Evolutionary conservation across 2,888 invertebrate species (phyloP), one percentile per base, ranked within the genome.

Genomic region (Blera fallax): DNA sequence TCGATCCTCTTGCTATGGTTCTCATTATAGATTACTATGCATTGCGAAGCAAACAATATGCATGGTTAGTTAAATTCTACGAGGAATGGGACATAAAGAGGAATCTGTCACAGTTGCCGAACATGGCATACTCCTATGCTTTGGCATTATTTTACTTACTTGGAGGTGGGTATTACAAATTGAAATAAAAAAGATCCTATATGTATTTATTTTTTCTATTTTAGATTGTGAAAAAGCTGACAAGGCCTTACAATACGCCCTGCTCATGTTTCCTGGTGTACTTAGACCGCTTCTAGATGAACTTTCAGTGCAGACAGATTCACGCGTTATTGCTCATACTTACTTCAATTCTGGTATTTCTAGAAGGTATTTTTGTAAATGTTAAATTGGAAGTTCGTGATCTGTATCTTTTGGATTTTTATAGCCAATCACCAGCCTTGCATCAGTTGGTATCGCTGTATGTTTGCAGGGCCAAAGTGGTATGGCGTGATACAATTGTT

Each of bases 11-110:
- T 72, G 96, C 95, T n/a, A 94, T 95, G 50, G 93, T 96, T 78
- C 93, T 97, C 72, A 93, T 95, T 88, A 93, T 98, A 29, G 98
- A 98, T 91, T 96, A 96, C 89, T 97, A 97, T 90, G 97, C 97
- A 0, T 90, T 98, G 56, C 94, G 96, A 84, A 94, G 95, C 60
- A 94, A 94, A 76, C 96, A 97, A 92, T 96, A 95, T 89, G 93
- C 93, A 16, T 97, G 96, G 95, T 92, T 97, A 11, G 92, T 93
- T 90, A 91, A 94, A 89, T 93, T 93, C 80, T 94, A 93, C 78
- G 92, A 93, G 50, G 93, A 94, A 87, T 95, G 94, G 93, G 94
- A 95, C 88, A 90, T 88, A 4, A 91, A 93, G 60, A 94, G 95
- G 88, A 96, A 96, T 92, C 92, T 97, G 52, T 94, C 95, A 45